Conservation (phyloP, 2,888 invertebrate species). For the Agonum fuliginosum region DNA sequence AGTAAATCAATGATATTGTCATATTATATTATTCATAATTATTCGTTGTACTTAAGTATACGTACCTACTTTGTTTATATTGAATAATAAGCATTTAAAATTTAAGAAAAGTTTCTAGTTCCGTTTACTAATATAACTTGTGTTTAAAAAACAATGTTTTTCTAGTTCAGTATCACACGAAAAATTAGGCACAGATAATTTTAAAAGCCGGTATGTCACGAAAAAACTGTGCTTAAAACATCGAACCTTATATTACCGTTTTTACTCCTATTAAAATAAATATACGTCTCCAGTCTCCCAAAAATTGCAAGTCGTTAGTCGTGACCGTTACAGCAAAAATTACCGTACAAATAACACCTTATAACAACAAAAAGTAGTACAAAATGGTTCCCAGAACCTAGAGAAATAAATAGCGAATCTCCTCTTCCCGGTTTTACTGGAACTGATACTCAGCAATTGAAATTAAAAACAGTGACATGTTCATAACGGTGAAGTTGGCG, state of each 20-base stretch:
- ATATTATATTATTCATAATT: too few species aligned
- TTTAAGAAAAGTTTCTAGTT: too few species aligned
- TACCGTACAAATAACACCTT: conserved; percentile 17
- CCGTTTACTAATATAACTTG: too few species aligned
- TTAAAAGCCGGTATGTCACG: background rate
- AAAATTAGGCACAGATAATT: too few species aligned
- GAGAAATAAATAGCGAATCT: background rate
- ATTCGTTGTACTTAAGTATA: too few species aligned
- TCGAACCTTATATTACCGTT: conserved; percentile 17
- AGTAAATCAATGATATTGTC: too few species aligned
- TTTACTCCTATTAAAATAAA: conserved; percentile 16
- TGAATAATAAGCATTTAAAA: too few species aligned
- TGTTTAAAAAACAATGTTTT: too few species aligned
- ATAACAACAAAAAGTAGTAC: conserved; percentile 26
- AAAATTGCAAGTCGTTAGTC: conserved; percentile 28
- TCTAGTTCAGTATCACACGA: too few species aligned
- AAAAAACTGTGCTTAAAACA: conserved; percentile 5
- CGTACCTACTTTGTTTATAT: too few species aligned
- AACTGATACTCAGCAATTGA: conserved; percentile 23
- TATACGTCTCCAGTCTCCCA: background rate
- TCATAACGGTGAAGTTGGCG: conserved; percentile 6
- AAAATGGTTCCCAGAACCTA: conserved; percentile 21
- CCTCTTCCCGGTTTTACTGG: background rate
- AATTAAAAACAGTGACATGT: conserved; percentile 35
- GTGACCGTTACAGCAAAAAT: conserved; percentile 43